Base-by-base conservation (phyloP, 1,140 invertebrate species). In the Caerostris extrusa region DNA sequence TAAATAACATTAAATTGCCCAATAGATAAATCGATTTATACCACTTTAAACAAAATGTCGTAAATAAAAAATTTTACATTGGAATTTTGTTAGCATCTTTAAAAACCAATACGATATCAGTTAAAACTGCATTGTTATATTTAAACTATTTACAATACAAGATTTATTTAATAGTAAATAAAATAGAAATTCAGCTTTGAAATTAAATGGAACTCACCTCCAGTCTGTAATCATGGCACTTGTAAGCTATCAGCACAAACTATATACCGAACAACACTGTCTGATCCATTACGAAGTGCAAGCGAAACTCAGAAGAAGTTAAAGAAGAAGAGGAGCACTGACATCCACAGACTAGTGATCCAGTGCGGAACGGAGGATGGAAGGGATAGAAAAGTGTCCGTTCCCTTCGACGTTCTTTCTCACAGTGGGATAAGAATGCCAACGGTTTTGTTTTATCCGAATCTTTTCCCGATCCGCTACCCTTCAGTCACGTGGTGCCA, bases 391-490 rank as follows among this genome's bases (percentile, higher is more conserved):
- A 19, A 34, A 83, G 56, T 50, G 91, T 85, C 57, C 53, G 60
- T 56, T 10, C 53, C 60, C 50, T 14, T n/a, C 10, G 60, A 60
- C 53, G 58, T 10, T 58, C 81, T 57, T 92, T 69, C 77, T 34
- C 34, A 81, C 91, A 92, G 64, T 92, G 64, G 91, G 10, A 86
- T 55, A 85, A 60, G 55, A 58, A 67, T 60, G 69, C 55, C 67
- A 85, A 92, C 91, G 91, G 91, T 92, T 92, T 92, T 92, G 91
- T 92, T 92, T 85, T 67, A 92, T 92, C 82, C 58, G 56, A 91
- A 56, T 86, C 91, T 85, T 92, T 83, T 82, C 82, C 12, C 87
- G 5, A 64, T 58, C 56, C 17, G 19, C 90, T 61, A 57, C 60
- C 91, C 34, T 19, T 69, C 10, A 67, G 82, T 92, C 91, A 92